These are phyloP conservation scores for Tetramorium simillimum DNA, from an alignment of 1,140 invertebrate genomes.

Conservation along the genomic window DNA sequence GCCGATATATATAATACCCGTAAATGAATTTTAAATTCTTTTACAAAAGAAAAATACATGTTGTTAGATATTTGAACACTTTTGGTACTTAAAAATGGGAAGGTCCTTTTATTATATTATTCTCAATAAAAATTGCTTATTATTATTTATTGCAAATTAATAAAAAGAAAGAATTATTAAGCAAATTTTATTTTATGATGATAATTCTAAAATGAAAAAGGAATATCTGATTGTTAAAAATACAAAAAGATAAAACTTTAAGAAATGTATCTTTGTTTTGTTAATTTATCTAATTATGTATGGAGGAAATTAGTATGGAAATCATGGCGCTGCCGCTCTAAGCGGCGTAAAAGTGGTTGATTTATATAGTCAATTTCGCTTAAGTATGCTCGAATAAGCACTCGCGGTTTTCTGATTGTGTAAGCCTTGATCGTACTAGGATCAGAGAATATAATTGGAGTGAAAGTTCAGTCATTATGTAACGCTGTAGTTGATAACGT, in stretches of 20 bases:
- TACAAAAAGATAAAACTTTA: neutral
- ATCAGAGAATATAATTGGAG: constrained; percentile 28
- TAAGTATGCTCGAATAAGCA: neutral
- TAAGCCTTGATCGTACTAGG: neutral
- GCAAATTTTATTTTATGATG: neutral
- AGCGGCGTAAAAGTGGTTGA: neutral
- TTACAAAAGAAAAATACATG: neutral
- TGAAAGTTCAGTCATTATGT: constrained; percentile 39
- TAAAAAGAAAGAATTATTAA: constrained; percentile 5
- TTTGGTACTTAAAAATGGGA: neutral
- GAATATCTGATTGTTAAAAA: neutral
- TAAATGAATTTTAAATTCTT: neutral
- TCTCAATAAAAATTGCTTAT: neutral
- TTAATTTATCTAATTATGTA: neutral
- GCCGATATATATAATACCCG: neutral
- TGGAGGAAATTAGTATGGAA: neutral
- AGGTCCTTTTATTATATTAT: neutral
- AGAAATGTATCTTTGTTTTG: neutral
- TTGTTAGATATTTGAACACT: neutral
- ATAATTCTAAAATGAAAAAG: neutral
- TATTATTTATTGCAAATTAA: neutral
- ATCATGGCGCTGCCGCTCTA: neutral
- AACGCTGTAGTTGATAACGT: constrained; percentile 3
- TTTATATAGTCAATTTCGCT: constrained; percentile 23
- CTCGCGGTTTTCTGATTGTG: constrained; percentile 12